These are phyloP conservation scores for Hydrotaea cyrtoneurina DNA, from an alignment of 2,888 invertebrate genomes.

Conservation along the genomic window DNA sequence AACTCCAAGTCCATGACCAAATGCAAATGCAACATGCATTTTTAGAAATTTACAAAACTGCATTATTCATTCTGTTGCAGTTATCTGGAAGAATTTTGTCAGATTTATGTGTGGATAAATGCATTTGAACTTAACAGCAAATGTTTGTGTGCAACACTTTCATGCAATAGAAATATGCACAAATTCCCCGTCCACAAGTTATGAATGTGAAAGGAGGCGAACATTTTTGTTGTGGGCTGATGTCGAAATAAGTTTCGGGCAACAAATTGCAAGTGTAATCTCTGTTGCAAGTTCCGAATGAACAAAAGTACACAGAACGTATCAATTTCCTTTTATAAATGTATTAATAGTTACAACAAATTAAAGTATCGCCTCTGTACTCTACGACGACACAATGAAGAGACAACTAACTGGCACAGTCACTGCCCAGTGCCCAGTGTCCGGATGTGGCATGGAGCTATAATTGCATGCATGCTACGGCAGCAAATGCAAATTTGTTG, in stretches of 20 bases:
- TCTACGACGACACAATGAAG: background rate
- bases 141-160: constrained; percentile 17
- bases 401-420: background rate
- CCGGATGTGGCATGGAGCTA: background rate
- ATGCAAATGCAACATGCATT: constrained; percentile 23
- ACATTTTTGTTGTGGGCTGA: background rate
- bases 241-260: no score
- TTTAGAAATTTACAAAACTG: constrained; percentile 6
- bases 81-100: constrained; percentile 14
- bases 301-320: constrained; percentile 2
- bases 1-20: background rate
- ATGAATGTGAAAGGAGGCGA: background rate
- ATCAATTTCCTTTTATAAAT: constrained; percentile 33
- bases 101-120: constrained; percentile 26
- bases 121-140: constrained; percentile 7
- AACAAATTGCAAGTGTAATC: background rate
- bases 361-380: constrained; percentile 15
- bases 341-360: constrained; percentile 31
- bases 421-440: background rate
- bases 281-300: constrained; percentile 7
- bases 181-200: constrained; percentile 18
- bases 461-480: background rate
- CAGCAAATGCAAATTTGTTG: constrained; percentile 27
- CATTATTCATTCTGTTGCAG: constrained; percentile 21
- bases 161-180: constrained; percentile 3